Conservation (phyloP, 2,113 vertebrate genomes). For the Macrotus californicus region DNA sequence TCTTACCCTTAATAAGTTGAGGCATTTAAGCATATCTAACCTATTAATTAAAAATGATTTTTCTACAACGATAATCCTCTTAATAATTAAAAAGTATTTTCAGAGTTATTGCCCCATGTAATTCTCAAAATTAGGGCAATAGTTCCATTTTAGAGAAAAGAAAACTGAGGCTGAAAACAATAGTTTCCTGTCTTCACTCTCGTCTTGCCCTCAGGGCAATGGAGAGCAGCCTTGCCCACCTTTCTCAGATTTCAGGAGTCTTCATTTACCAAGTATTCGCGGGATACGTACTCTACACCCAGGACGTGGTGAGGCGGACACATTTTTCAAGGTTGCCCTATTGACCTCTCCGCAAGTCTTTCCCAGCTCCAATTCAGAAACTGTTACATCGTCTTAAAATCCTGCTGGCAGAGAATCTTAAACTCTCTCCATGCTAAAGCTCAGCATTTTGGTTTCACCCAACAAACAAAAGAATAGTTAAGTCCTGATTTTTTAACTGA, state of each 20-base stretch:
- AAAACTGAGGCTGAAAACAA: neutral
- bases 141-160: slow-evolving; percentile 29
- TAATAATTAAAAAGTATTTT: slow-evolving; percentile 11
- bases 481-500: slow-evolving; percentile 13
- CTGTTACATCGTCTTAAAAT: neutral
- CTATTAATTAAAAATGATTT: neutral
- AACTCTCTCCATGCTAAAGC: neutral
- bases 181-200: neutral
- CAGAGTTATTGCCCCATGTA: neutral
- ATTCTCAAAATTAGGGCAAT: neutral
- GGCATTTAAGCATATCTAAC: neutral
- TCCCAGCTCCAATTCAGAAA: neutral
- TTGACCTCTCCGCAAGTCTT: neutral
- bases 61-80: neutral
- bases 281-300: neutral
- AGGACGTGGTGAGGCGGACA: neutral
- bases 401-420: neutral
- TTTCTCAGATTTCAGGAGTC: neutral
- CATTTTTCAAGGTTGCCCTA: neutral
- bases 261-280: neutral
- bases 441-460: neutral
- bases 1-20: neutral
- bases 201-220: neutral
- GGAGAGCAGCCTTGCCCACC: neutral
- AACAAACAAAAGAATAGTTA: neutral